Evolutionary conservation across 1,140 invertebrate species (phyloP).

Genomic region (Saccostrea echinata): DNA sequence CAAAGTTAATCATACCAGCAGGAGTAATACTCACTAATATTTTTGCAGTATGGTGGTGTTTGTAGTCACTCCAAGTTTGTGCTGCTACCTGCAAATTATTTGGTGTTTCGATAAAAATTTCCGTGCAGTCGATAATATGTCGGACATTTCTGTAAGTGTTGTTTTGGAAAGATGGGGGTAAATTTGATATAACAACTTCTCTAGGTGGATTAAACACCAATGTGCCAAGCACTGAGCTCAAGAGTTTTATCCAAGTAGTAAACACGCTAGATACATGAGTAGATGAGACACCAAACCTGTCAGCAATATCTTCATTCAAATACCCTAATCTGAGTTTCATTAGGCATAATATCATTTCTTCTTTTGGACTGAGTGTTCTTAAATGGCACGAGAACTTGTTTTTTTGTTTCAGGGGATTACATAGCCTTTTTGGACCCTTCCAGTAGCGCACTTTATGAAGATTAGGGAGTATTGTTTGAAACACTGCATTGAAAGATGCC

Average conservation of each 20-base stretch:
- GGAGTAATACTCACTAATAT: conserved; percentile 77
- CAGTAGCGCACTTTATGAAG: background rate
- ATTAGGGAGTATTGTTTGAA: background rate
- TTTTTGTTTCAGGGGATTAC: too few species aligned
- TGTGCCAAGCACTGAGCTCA: background rate
- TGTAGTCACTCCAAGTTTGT: conserved; percentile 43
- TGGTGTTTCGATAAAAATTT: conserved; percentile 44
- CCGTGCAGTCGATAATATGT: conserved; percentile 45
- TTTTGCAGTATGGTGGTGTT: conserved; percentile 48
- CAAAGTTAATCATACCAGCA: conserved; percentile 76
- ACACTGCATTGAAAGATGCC: conserved; percentile 16
- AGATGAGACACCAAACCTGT: conserved; percentile 45
- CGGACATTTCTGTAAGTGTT: conserved; percentile 33
- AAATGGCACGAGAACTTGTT: background rate
- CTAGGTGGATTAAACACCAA: conserved; percentile 46
- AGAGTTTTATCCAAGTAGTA: conserved; percentile 38
- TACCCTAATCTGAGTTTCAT: conserved; percentile 50
- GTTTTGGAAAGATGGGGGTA: conserved; percentile 41
- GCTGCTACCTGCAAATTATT: background rate
- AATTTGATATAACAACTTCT: conserved; percentile 42
- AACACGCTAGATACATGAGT: conserved; percentile 44
- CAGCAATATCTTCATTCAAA: conserved; percentile 44
- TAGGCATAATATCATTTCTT: conserved; percentile 41
- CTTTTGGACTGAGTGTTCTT: conserved; percentile 41
- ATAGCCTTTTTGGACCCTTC: background rate